These are phyloP conservation scores for Tethya wilhelma DNA, from an alignment of 37 sponge, comb jelly and placozoan genomes.

Conservation along the genomic window DNA sequence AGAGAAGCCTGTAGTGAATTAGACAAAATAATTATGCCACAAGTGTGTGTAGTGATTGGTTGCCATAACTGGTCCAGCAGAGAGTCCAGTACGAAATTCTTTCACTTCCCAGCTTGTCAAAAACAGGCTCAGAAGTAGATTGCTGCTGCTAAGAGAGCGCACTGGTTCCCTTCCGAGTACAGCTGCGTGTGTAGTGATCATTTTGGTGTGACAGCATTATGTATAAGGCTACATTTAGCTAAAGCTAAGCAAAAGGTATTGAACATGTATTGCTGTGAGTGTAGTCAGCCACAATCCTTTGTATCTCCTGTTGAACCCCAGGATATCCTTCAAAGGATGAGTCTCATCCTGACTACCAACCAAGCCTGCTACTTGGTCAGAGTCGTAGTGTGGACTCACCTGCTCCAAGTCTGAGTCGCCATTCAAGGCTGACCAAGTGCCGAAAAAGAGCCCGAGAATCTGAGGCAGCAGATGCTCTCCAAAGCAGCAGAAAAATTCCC, in stretches of 20 bases:
- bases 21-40: not conserved
- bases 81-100: slow-evolving; percentile 2
- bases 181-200: slow-evolving; percentile 3
- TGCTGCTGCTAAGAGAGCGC: slow-evolving; percentile 6
- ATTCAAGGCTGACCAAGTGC: slow-evolving; percentile 4
- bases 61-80: not conserved
- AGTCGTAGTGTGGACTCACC: not conserved
- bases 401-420: not conserved
- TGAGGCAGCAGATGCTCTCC: slow-evolving; percentile 6
- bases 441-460: slow-evolving; percentile 1
- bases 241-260: not conserved
- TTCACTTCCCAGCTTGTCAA: not conserved
- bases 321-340: slow-evolving; percentile 17
- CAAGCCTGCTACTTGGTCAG: not conserved
- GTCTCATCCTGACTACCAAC: slow-evolving; percentile 24
- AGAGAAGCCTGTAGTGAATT: not conserved
- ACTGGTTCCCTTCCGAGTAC: slow-evolving; percentile 11
- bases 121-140: not conserved
- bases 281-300: not conserved
- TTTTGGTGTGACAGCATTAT: no score
- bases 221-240: no score
- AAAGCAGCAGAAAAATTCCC: not conserved
- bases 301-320: not conserved
- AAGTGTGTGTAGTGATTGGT: not conserved
- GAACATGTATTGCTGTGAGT: no score